Conservation (phyloP, 2,113 vertebrate genomes). For the Pseudorhombus dupliciocellatus region DNA sequence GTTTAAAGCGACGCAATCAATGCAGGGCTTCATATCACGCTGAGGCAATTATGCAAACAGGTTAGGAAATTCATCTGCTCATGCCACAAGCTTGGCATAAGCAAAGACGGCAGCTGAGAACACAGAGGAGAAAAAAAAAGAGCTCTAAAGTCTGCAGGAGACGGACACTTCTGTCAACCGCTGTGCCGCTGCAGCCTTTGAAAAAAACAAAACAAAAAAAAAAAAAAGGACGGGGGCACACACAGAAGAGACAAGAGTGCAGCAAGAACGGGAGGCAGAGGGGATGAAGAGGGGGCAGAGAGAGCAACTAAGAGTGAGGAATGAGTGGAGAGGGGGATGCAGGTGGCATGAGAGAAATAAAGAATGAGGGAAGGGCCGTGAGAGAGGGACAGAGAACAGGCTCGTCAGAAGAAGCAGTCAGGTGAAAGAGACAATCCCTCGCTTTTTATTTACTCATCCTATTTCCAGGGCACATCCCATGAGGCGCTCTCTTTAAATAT, state of each 20-base stretch:
- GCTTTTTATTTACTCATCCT: conserved; percentile 78
- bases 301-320: conserved; percentile 27
- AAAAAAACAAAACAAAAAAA: background rate
- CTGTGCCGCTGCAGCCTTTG: conserved; percentile 21
- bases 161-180: conserved; percentile 48
- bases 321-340: conserved; percentile 3
- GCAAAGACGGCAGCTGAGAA: conserved; percentile 18
- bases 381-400: conserved; percentile 53
- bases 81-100: conserved; percentile 19
- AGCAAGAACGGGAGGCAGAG: conserved; percentile 6
- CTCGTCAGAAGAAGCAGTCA: conserved; percentile 74
- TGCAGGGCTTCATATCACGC: conserved; percentile 32
- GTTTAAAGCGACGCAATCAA: conserved; percentile 58
- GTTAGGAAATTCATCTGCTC: conserved; percentile 48
- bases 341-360: conserved; percentile 56
- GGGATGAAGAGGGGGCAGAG: conserved; percentile 11
- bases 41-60: conserved; percentile 58
- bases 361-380: conserved; percentile 42
- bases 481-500: conserved; percentile 77
- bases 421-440: conserved; percentile 78
- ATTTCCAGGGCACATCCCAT: conserved; percentile 72
- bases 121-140: conserved; percentile 6
- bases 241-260: background rate
- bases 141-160: conserved; percentile 42
- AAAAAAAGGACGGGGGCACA: background rate